These are phyloP conservation scores for Sciaenops ocellatus DNA, from an alignment of 2,797 vertebrate genomes.

Conservation along the genomic window DNA sequence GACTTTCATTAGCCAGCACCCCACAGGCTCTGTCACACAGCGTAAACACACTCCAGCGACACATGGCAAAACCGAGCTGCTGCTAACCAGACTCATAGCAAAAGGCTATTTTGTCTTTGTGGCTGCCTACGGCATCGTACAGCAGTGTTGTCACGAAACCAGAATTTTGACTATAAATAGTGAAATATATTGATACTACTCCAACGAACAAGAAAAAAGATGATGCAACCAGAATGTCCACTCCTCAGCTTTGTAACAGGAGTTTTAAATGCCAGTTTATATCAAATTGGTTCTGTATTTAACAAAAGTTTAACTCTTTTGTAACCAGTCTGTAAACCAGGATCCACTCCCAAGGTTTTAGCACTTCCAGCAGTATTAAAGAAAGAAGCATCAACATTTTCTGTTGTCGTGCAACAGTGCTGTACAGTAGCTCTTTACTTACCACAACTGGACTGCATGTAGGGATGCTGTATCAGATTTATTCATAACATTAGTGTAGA, in stretches of 20 bases:
- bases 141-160: slow-evolving; percentile 34
- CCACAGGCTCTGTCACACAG: slow-evolving; percentile 72
- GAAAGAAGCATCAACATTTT: background rate
- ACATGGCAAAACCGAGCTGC: slow-evolving; percentile 39
- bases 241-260: background rate
- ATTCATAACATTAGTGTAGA: slow-evolving; percentile 5
- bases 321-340: slow-evolving; percentile 10
- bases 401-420: slow-evolving; percentile 14
- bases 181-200: background rate
- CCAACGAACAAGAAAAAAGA: background rate
- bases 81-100: slow-evolving; percentile 31
- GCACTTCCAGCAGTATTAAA: slow-evolving; percentile 1
- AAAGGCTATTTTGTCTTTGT: slow-evolving; percentile 32
- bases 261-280: background rate
- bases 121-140: slow-evolving; percentile 27
- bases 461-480: background rate
- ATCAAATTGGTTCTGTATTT: background rate
- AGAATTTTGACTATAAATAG: background rate
- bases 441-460: slow-evolving; percentile 8
- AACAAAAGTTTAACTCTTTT: background rate
- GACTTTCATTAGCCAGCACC: slow-evolving; percentile 80
- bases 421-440: slow-evolving; percentile 11
- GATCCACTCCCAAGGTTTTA: background rate
- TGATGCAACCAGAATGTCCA: background rate
- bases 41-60: slow-evolving; percentile 63